phyloP scores from a whole-genome alignment of 2,888 invertebrate genomes.

The Cataglyphis cursor region DNA sequence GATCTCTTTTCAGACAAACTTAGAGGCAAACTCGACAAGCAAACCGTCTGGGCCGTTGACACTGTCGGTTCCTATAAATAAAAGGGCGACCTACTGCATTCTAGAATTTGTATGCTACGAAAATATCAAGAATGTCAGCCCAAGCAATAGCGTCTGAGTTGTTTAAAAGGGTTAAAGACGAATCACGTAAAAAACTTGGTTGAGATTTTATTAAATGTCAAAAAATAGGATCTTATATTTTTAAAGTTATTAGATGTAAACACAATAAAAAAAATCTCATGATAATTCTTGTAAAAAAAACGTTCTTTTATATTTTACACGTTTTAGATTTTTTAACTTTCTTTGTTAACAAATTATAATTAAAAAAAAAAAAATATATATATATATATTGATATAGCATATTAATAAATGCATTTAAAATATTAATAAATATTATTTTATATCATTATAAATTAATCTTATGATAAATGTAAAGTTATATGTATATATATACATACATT shows the following conservation, averaged over 20 bases:
- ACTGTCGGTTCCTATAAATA: constrained; percentile 75
- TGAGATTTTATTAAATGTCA: not conserved
- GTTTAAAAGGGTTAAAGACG: constrained; percentile 1
- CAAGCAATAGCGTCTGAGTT: constrained; percentile 9
- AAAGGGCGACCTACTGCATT: constrained; percentile 67
- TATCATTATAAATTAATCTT: not conserved
- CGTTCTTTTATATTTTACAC: not conserved
- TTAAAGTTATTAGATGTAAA: not conserved
- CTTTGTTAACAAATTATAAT: not conserved
- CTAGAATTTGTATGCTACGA: constrained; percentile 69
- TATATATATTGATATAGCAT: not conserved
- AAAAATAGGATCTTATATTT: constrained; percentile 9
- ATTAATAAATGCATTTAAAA: not conserved
- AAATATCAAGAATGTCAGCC: constrained; percentile 71
- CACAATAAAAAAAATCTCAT: not conserved
- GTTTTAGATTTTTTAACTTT: not conserved
- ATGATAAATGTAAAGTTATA: not conserved
- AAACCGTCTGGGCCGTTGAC: constrained; percentile 71
- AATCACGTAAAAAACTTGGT: not conserved
- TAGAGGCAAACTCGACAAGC: constrained; percentile 10
- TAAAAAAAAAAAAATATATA: not conserved
- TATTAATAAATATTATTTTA: constrained; percentile 6
- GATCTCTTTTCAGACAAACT: not conserved
- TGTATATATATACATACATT: not conserved
- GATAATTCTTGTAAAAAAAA: not conserved